These are phyloP conservation scores for Spisula subtruncata DNA, from an alignment of 2,888 invertebrate species.

Conservation along the genomic window DNA sequence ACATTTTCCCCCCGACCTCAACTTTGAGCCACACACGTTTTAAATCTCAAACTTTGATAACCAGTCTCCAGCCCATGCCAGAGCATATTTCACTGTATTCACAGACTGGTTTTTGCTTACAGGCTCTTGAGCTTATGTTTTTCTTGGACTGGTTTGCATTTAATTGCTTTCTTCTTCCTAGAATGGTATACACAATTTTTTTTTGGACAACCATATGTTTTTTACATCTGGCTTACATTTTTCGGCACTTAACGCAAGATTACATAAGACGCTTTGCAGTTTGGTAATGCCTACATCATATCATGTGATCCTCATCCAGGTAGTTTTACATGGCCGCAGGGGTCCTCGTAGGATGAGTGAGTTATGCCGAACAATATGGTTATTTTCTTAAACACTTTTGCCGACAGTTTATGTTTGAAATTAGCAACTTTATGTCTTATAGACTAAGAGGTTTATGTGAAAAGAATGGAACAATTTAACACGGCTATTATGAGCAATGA, in stretches of 20 bases:
- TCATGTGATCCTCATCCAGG: conserved; percentile 57
- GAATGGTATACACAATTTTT: conserved; percentile 59
- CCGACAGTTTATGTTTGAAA: conserved; percentile 22
- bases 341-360: conserved; percentile 50
- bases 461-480: not conserved
- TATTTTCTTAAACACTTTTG: conserved; percentile 28
- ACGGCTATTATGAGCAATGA: too few relatives aligned
- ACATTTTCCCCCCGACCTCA: not conserved
- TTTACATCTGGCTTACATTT: conserved; percentile 73
- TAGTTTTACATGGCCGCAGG: conserved; percentile 58
- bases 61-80: conserved; percentile 33
- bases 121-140: conserved; percentile 51
- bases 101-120: conserved; percentile 46
- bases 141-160: conserved; percentile 59
- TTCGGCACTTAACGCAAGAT: conserved; percentile 72
- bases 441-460: conserved; percentile 15
- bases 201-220: conserved; percentile 72
- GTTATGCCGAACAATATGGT: conserved; percentile 7
- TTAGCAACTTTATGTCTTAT: conserved; percentile 5
- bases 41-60: conserved; percentile 17
- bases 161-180: conserved; percentile 51
- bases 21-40: conserved; percentile 25
- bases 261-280: conserved; percentile 71
- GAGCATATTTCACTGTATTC: conserved; percentile 27
- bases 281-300: conserved; percentile 59